Conservation (phyloP, 2,888 invertebrate genomes). For the Argyresthia goedartella region DNA sequence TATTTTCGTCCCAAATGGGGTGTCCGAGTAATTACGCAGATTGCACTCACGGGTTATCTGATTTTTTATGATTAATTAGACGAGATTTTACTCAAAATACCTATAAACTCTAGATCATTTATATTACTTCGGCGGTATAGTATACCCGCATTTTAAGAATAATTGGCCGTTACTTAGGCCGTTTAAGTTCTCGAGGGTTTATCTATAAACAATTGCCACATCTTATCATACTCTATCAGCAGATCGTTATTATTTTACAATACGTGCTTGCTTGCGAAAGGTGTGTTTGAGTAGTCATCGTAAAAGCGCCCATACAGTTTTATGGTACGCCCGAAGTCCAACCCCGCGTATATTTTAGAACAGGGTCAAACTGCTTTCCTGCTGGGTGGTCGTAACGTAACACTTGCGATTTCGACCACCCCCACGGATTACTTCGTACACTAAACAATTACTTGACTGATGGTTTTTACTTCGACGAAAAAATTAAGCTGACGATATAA, state of each 20-base stretch:
- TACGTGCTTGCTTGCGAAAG: constrained; percentile 18
- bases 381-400: constrained; percentile 38
- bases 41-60: neutral
- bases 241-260: constrained; percentile 27
- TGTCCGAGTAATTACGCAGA: neutral
- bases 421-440: constrained; percentile 35
- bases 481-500: neutral
- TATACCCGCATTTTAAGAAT: neutral
- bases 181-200: neutral
- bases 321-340: constrained; percentile 26
- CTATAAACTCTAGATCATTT: neutral
- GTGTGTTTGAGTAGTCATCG: constrained; percentile 37
- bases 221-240: constrained; percentile 1
- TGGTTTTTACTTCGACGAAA: no score
- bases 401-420: constrained; percentile 39
- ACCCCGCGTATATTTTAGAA: constrained; percentile 14
- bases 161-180: neutral
- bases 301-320: constrained; percentile 49
- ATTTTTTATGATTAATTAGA: constrained; percentile 2
- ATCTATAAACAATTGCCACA: neutral
- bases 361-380: constrained; percentile 26
- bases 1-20: no score
- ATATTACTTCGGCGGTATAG: neutral
- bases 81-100: neutral
- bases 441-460: constrained; percentile 16